phyloP scores from a whole-genome alignment of 1,140 invertebrate species.

The Manduca sexta region DNA sequence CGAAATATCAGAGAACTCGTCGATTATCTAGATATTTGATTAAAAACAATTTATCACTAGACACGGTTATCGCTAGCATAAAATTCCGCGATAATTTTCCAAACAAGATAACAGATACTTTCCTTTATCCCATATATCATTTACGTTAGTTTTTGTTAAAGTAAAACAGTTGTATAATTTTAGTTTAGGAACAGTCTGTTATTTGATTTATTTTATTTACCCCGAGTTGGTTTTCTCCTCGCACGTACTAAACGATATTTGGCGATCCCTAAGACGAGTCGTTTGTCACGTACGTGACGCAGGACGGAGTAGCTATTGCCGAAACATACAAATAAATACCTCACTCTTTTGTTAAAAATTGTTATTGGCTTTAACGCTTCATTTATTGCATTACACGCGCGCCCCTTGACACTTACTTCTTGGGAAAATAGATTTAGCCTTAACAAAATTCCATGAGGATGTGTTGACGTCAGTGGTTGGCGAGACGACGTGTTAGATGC shows the following conservation, averaged over 20 bases:
- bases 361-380: conserved; percentile 25
- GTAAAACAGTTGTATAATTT: conserved; percentile 39
- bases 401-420: too few species aligned
- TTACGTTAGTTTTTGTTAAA: conserved; percentile 12
- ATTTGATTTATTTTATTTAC: conserved; percentile 72
- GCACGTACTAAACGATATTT: conserved; percentile 73
- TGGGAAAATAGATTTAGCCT: too few species aligned
- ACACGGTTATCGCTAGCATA: too few species aligned
- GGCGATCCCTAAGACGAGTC: conserved; percentile 70
- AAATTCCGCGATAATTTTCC: too few species aligned
- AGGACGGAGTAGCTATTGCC: conserved; percentile 61
- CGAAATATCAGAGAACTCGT: too few species aligned
- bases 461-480: too few species aligned
- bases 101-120: not conserved
- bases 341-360: conserved; percentile 48
- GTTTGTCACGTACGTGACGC: conserved; percentile 71
- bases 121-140: not conserved
- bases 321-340: conserved; percentile 66
- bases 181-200: conserved; percentile 60
- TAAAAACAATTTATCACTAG: too few species aligned
- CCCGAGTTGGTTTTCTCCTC: conserved; percentile 65
- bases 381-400: not conserved
- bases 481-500: too few species aligned
- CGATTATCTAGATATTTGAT: too few species aligned
- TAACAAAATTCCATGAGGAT: too few species aligned